These are phyloP conservation scores for Scaptomyza parva DNA, from an alignment of 2,888 invertebrate genomes.

Conservation along the genomic window DNA sequence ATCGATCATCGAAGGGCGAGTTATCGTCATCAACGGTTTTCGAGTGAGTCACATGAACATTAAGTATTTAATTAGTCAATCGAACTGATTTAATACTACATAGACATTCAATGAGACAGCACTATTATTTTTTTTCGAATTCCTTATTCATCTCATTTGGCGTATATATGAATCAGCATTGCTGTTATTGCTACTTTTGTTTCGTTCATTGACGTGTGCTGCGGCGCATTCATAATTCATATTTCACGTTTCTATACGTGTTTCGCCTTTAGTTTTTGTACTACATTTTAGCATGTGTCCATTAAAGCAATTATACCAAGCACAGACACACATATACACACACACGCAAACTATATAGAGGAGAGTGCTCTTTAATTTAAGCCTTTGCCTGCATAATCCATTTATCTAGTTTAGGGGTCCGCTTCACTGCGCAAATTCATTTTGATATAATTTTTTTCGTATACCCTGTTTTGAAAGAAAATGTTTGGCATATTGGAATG, in stretches of 20 bases:
- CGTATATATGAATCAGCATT: constrained; percentile 62
- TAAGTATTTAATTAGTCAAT: constrained; percentile 27
- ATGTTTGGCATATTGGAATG: constrained; percentile 6
- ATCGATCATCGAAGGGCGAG: constrained; percentile 17
- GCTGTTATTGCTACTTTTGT: constrained; percentile 17
- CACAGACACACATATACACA: constrained; percentile 6
- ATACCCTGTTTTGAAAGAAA: background rate
- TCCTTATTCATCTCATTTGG: constrained; percentile 21
- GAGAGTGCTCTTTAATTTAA: constrained; percentile 57
- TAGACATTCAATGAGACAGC: constrained; percentile 3
- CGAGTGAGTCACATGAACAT: constrained; percentile 38
- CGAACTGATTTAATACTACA: constrained; percentile 13
- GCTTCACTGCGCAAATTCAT: constrained; percentile 60
- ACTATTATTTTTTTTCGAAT: constrained; percentile 25
- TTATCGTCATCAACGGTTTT: constrained; percentile 26
- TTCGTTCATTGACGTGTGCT: constrained; percentile 58
- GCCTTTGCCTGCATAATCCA: constrained; percentile 59
- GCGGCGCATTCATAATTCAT: constrained; percentile 57
- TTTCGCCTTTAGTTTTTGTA: constrained; percentile 24
- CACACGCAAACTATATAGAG: constrained; percentile 1
- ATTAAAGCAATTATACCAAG: constrained; percentile 60
- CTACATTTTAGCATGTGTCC: constrained; percentile 45
- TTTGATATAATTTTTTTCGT: constrained; percentile 27
- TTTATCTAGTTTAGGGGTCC: constrained; percentile 43
- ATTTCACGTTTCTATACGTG: constrained; percentile 36